Base-by-base conservation (phyloP, 2,888 invertebrate species). In the Ochlodes sylvanus region DNA sequence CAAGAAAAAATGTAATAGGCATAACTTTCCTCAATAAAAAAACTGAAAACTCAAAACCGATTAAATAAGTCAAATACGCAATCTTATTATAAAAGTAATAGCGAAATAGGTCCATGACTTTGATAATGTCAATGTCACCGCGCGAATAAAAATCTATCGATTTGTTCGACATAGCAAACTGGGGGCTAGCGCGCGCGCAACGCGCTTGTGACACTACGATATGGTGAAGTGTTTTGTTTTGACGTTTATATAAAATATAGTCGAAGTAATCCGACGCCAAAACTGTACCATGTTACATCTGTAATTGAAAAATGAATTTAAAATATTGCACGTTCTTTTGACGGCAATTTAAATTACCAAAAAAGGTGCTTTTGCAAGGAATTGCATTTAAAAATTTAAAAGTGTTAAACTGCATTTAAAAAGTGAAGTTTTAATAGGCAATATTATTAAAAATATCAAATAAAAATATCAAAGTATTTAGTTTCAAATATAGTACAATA, bases 101-200 rank as follows among this genome's bases (percentile, higher is more conserved):
- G 54, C 54, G 32, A 54, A 27, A 14, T 1, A 54, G 32, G 32
- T n/a, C 27, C 27, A n/a, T 54, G 27, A 32, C 54, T 19, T 52
- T 32, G 54, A 54, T 54, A 54, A 6, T n/a, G 54, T 32, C 54
- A 54, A 54, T 54, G 54, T 32, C 54, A 54, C 32, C 52, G 52
- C 21, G 17, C 27, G 54, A 54, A 54, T 32, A 4, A 50, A 52
- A 32, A 21, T 27, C 21, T 32, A 54, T 54, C 54, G 54, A 32
- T 54, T 21, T 7, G 7, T 54, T 54, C 32, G 54, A 54, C 54
- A 54, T n/a, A 54, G 32, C 32, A 19, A 6, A 7, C 9, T 47
- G 17, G 17, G 2, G 32, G 6, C 7, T 32, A n/a, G 32, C 54
- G 54, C 54, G n/a, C 6, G 54, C 54, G 54, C 54, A 54, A 21